Percentiles rank a stretch among this genome's conserved stretches.
Evolutionary conservation across 1,140 invertebrate species (phyloP).

Genomic region (Atta colombica): DNA sequence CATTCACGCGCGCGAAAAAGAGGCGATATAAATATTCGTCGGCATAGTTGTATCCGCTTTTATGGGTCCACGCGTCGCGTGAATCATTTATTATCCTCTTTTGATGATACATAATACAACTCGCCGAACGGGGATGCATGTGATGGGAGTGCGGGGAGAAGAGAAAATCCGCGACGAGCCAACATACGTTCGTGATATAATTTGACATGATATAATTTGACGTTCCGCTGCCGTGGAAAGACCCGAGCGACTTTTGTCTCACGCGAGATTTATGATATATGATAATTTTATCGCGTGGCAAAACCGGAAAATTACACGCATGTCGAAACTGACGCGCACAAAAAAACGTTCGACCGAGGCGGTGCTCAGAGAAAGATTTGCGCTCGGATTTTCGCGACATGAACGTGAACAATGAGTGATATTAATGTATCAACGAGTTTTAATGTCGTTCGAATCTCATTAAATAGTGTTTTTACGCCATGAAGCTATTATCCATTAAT

Average conservation of each 20-base stretch:
- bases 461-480: not conserved
- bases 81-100: conserved; percentile 80
- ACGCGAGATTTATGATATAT: conserved; percentile 44
- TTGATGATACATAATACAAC: conserved; percentile 46
- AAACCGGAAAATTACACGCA: conserved; percentile 42
- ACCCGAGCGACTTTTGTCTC: conserved; percentile 47
- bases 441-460: conserved; percentile 13
- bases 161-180: conserved; percentile 1
- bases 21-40: conserved; percentile 40
- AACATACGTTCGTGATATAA: conserved; percentile 54
- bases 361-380: conserved; percentile 25
- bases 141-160: not conserved
- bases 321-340: not conserved
- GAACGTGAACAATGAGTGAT: conserved; percentile 15
- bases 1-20: conserved; percentile 34
- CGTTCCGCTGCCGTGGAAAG: conserved; percentile 31
- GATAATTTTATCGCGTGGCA: conserved; percentile 44
- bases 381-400: not conserved
- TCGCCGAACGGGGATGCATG: not conserved
- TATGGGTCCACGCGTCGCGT: conserved; percentile 75
- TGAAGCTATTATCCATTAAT: not conserved
- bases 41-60: conserved; percentile 26
- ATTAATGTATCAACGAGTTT: conserved; percentile 24
- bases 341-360: not conserved
- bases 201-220: conserved; percentile 55